Evolutionary conservation across 2,797 vertebrate genomes (phyloP).

Genomic region (Arrhamphus sclerolepis): DNA sequence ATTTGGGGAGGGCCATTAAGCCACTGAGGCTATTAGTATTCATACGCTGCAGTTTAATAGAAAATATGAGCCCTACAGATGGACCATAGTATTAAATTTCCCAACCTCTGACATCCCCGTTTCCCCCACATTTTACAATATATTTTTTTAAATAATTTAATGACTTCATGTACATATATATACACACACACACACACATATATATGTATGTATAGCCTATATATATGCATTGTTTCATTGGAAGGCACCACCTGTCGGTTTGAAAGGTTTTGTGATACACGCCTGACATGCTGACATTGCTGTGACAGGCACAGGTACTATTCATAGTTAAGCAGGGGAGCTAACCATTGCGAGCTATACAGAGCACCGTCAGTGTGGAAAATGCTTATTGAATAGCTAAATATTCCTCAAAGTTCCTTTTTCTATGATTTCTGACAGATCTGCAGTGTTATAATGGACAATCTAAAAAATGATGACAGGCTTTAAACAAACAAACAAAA

Average conservation of each 20-base stretch:
- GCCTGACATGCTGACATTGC: constrained; percentile 49
- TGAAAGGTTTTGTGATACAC: constrained; percentile 49
- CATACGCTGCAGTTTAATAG: constrained; percentile 79
- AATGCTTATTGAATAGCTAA: too few relatives aligned
- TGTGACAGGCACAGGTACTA: constrained; percentile 54
- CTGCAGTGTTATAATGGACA: too few relatives aligned
- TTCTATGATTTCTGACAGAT: too few relatives aligned
- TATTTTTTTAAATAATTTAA: constrained; percentile 77
- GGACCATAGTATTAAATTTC: constrained; percentile 79
- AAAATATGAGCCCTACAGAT: constrained; percentile 78
- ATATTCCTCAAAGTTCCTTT: too few relatives aligned
- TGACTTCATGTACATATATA: constrained; percentile 44
- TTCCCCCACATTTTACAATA: constrained; percentile 63
- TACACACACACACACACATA: constrained; percentile 16
- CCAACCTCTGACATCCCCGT: constrained; percentile 72
- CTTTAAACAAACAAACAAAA: too few relatives aligned
- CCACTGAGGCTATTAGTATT: constrained; percentile 81
- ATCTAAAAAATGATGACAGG: too few relatives aligned
- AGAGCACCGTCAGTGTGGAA: too few relatives aligned
- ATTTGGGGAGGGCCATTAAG: constrained; percentile 81
- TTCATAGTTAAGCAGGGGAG: constrained; percentile 53
- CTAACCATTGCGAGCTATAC: constrained; percentile 33
- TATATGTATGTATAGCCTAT: neutral
- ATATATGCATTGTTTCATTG: constrained; percentile 45
- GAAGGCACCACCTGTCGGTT: constrained; percentile 65